Evolutionary conservation across 2,888 invertebrate species (phyloP), one percentile per base, ranked within the genome.

Genomic region (Mythimna lalbum): DNA sequence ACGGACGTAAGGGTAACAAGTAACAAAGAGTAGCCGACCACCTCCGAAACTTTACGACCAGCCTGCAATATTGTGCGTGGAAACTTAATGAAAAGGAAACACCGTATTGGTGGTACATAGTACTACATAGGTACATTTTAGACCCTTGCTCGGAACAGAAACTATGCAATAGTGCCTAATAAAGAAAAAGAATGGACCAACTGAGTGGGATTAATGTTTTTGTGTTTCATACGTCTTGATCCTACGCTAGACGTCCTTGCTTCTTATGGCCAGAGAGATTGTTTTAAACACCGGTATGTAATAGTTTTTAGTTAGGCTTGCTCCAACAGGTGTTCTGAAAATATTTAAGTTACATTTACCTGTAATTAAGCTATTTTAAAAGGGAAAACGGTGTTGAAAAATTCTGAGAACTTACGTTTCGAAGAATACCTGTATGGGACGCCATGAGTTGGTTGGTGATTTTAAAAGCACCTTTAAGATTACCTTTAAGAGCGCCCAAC

Each of bases 11-110:
- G 86, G 84, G 84, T 57, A 57, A 36, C 84, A 83, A 85, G 87
- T 83, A 88, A 85, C 85, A 83, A 85, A 85, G 88, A 88, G 86
- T 87, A 81, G 88, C 86, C 86, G 87, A 89, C 88, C 90, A 90
- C 90, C 90, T 90, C 86, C 83, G 89, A 87, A 87, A 91, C 90
- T 94, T 94, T 95, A 95, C 91, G 94, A 92, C 86, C 88, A 84
- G 84, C 88, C 89, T 88, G 90, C 93, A 94, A 94, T 94, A 94
- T 94, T 93, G 94, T 93, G 93, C 94, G 94, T 93, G 90, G 90
- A 89, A 92, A 92, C 92, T 93, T 94, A 94, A 95, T 95, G 93
- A 93, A 93, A 94, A 91, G 91, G 91, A 92, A 93, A 93, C 90
- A 88, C 88, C 87, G 89, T 89, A 91, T 90, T 90, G 88, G 88